Base-by-base conservation (phyloP, 1,140 invertebrate species). In the Tetramorium simillimum region DNA sequence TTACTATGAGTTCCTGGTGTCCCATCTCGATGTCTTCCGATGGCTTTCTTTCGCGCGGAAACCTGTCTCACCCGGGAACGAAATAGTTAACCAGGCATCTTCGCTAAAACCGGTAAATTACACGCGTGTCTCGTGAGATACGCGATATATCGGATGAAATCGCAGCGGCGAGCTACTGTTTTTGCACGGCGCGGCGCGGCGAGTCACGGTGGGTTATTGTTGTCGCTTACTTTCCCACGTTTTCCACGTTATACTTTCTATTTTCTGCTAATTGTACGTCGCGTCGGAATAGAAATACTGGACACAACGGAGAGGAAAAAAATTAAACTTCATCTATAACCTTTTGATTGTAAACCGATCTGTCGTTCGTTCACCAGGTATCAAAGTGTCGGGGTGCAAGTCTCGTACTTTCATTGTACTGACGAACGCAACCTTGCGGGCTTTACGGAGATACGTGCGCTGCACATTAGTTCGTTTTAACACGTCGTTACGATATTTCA, bases 401-500 rank as follows among this genome's bases (percentile, higher is more conserved):
- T 7, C 16, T 82, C 67, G 24, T 24, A 37, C 56, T 37, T 84
- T 49, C n/a, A 69, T 82, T 46, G 53, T 46, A 60, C 9, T 6
- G 51, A 12, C 18, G 53, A 84, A 24, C 12, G 33, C 53, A 75
- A 60, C 18, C 18, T 33, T 33, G 28, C 67, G 65, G 40, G 5
- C 40, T 49, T 73, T 28, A 67, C n/a, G 53, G 7, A 85, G 85
- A 67, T 70, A 84, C 87, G 85, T 84, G 80, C 69, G 80, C 58
- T 84, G 80, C 80, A 84, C 87, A 85, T 93, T 91, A 90, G 89
- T 92, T 85, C 90, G 86, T 92, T 91, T 93, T 93, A 92, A 91
- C 92, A 92, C 90, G 82, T 93, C 91, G 89, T 93, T 93, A 93
- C 91, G 90, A 93, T 88, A 93, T 92, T 93, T 93, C 91, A 91